Evolutionary conservation across 2,113 vertebrate genomes (phyloP), one percentile per base, ranked within the genome.

Genomic region (Gnathonemus longibarbis): DNA sequence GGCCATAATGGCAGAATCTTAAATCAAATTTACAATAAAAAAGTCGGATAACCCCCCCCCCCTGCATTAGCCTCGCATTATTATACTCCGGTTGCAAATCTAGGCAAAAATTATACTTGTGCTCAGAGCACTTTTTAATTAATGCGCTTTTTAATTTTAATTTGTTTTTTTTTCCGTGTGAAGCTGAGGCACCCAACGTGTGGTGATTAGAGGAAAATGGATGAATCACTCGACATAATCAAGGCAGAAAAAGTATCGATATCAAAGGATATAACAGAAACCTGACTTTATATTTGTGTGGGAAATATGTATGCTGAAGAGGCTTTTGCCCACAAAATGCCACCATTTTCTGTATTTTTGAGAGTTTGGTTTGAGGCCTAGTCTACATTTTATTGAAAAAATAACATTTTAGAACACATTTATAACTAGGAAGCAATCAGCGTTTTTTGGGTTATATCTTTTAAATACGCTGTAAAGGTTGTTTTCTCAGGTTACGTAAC

Each of bases 1-100:
- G 96, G 96, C 97, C 96, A 98, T 98, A 98, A 98, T 93, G 95
- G 95, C 95, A 95, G 96, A 96, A 97, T 96, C 97, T 97, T 96
- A 97, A 97, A 97, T 95, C 96, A 95, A 95, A 91, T 96, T 95
- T 95, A 95, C 94, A 97, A 97, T 96, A 96, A 95, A 93, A 95
- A 95, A 96, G 95, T 94, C 93, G 91, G 95, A 96, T 96, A 97
- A 96, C 96, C 95, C 96, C 95, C 96, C 95, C 17, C 58, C 9
- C 10, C n/a, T 88, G 94, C 91, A 85, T 96, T 92, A 94, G 96
- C 91, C 95, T 93, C 87, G 92, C 92, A 92, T 95, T 93, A 94
- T 95, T 95, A 92, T 93, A 93, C 94, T 91, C 93, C 90, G 92
- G 90, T 89, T 94, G 93, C 94, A 95, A 95, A 94, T 94, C 92